Conservation (phyloP, 92 coral and sea anemone genomes). For the Zoanthus solanderi region DNA sequence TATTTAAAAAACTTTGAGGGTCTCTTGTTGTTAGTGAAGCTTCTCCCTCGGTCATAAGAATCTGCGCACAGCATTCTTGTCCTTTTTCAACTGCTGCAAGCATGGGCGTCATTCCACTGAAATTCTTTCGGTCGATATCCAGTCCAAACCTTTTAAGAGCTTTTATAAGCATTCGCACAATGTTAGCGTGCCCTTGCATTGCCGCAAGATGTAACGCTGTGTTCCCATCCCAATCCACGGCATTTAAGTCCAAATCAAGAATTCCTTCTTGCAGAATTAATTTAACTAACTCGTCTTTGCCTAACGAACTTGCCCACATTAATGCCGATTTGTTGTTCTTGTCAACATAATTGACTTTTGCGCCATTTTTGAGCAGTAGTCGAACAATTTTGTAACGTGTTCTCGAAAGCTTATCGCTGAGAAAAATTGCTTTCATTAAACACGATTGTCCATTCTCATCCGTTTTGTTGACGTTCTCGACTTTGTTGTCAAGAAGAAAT, state of each 20-base stretch:
- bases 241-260: conserved; percentile 85
- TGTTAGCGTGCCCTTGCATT: conserved; percentile 64
- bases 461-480: conserved; percentile 80
- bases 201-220: conserved; percentile 95
- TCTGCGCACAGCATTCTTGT: conserved; percentile 72
- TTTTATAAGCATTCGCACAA: conserved; percentile 73
- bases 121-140: conserved; percentile 78
- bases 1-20: conserved; percentile 67
- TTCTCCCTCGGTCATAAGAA: conserved; percentile 84
- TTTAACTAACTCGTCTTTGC: conserved; percentile 71
- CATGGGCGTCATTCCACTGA: conserved; percentile 85
- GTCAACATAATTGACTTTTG: conserved; percentile 82
- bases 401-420: conserved; percentile 82
- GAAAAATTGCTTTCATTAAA: conserved; percentile 88
- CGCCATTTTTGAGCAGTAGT: conserved; percentile 79
- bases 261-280: conserved; percentile 75
- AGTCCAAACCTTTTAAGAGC: conserved; percentile 90
- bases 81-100: conserved; percentile 82
- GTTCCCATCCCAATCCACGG: conserved; percentile 78
- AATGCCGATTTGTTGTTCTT: conserved; percentile 78
- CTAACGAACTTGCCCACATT: conserved; percentile 86
- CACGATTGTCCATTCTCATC: conserved; percentile 92
- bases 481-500: conserved; percentile 81
- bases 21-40: conserved; percentile 81
- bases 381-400: conserved; percentile 86